Evolutionary conservation across 1,140 invertebrate genomes (phyloP).

Genomic region (Drosophila varians): DNA sequence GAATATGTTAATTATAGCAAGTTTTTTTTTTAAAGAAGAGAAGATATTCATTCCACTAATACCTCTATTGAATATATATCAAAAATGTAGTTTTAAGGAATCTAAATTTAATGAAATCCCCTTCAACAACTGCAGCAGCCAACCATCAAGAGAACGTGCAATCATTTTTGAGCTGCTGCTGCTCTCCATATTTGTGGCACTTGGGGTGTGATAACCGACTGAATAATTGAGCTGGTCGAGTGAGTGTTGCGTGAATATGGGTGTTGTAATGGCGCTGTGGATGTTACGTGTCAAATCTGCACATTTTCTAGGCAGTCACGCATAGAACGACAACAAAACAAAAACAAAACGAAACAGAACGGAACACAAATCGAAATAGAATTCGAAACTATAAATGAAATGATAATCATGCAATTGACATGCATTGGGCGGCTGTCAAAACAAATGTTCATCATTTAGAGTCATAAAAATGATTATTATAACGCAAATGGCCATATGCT

Average conservation of each 20-base stretch:
- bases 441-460: constrained; percentile 59
- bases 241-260: constrained; percentile 40
- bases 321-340: constrained; percentile 16
- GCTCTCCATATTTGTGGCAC: constrained; percentile 49
- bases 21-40: not conserved
- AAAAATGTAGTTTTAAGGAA: not conserved
- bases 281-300: constrained; percentile 15
- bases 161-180: constrained; percentile 48
- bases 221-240: constrained; percentile 7
- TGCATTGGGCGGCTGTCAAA: constrained; percentile 62
- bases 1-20: constrained; percentile 13
- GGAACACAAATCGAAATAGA: constrained; percentile 28
- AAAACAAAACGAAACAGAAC: constrained; percentile 1
- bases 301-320: constrained; percentile 24
- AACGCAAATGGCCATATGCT: constrained; percentile 37
- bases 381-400: constrained; percentile 22
- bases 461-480: constrained; percentile 54
- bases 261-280: constrained; percentile 18
- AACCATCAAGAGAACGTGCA: constrained; percentile 22
- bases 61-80: not conserved
- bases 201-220: constrained; percentile 41
- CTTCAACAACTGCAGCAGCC: constrained; percentile 12
- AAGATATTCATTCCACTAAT: not conserved
- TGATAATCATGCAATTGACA: constrained; percentile 74
- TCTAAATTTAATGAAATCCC: not conserved